phyloP scores from a whole-genome alignment of 2,888 invertebrate species.

The Diplazon laetatorius region DNA sequence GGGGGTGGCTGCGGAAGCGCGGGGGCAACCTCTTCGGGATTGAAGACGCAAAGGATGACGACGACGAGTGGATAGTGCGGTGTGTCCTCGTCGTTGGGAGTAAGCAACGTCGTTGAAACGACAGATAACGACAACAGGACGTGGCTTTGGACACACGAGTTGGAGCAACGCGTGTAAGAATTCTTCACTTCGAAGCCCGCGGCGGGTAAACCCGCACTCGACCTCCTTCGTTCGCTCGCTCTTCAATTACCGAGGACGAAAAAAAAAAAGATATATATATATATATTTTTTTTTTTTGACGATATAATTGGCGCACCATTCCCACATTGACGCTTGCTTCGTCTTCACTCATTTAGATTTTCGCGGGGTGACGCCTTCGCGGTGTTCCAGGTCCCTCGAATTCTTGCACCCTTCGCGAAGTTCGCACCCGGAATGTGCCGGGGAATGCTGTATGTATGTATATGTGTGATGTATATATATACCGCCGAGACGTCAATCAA shows the following conservation, averaged over 20 bases:
- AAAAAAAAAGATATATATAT: too few relatives aligned
- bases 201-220: conserved; percentile 50
- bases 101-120: not conserved
- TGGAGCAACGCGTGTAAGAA: conserved; percentile 54
- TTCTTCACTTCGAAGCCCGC: conserved; percentile 35
- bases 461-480: too few relatives aligned
- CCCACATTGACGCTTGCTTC: not conserved
- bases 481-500: conserved; percentile 3
- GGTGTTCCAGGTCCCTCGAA: conserved; percentile 16
- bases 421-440: too few relatives aligned
- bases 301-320: conserved; percentile 53
- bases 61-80: conserved; percentile 42
- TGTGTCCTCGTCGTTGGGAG: not conserved
- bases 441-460: too few relatives aligned
- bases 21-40: conserved; percentile 60
- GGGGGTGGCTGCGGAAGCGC: conserved; percentile 39
- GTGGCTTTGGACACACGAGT: conserved; percentile 24
- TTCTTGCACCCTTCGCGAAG: not conserved
- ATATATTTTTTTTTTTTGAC: too few relatives aligned
- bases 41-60: conserved; percentile 49
- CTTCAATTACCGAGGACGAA: conserved; percentile 62
- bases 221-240: conserved; percentile 58
- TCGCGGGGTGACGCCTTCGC: conserved; percentile 9
- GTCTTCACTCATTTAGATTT: conserved; percentile 6
- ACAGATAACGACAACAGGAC: conserved; percentile 15